Evolutionary conservation across 2,888 invertebrate genomes (phyloP), one percentile per base, ranked within the genome.

Genomic region (Parapristionchus giblindavisi): DNA sequence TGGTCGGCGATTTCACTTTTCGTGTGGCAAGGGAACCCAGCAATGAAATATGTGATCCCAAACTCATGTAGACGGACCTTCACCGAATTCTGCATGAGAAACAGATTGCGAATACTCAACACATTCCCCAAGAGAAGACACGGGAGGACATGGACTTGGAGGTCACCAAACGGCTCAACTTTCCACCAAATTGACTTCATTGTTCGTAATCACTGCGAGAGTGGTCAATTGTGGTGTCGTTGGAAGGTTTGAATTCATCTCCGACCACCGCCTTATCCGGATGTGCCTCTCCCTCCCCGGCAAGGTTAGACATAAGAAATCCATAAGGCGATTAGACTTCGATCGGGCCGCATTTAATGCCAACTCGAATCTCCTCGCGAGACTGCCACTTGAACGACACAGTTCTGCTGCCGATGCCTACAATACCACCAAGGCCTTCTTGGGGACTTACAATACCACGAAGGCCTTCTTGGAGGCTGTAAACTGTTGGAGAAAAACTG

Each of bases 131-230:
- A 56, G 27, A 17, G 27, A 27, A 3, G 56, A 4, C 27, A 3
- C 3, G 56, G 56, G 3, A 11, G 56, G 17, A 56, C 32, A 5
- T 56, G 61, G 61, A 61, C 61, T 8, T 61, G 61, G 61, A n/a
- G 61, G 5, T 32, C 61, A 21, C 34, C 36, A 2, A 61, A 61
- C 61, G 61, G 61, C n/a, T 21, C 34, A 14, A 61, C 61, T 24
- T 61, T 36, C 38, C n/a, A 34, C 36, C 61, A 61, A n/a, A 61
- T 61, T n/a, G 61, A 61, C 61, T 61, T 61, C 61, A n/a, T 61
- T 11, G 61, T 38, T 38, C 6, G 36, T 38, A 2, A 32, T 36
- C 21, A 36, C 61, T 2, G 61, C 61, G 38, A 11, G 36, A 36
- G 61, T 61, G n/a, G 36, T 36, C 61, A 34, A 61, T n/a, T 61